Conservation (phyloP, 2,797 vertebrate genomes). For the Catharus ustulatus region DNA sequence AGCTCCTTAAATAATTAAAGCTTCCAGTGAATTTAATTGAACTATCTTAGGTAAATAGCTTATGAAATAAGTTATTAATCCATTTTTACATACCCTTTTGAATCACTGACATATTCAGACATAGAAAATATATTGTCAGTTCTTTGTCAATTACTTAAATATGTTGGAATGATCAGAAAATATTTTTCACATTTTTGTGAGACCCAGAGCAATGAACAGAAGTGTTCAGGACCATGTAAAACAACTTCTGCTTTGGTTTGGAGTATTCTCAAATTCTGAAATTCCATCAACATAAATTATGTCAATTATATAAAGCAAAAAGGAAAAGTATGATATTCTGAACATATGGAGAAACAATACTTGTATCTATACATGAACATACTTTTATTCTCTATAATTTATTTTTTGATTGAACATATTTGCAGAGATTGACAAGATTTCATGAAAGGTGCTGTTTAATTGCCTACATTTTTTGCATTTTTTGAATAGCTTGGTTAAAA, state of each 20-base stretch:
- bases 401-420: background rate
- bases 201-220: background rate
- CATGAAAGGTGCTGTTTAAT: background rate
- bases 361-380: background rate
- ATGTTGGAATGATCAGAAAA: background rate
- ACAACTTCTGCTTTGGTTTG: background rate
- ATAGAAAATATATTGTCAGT: background rate
- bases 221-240: background rate
- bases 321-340: background rate
- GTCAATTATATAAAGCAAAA: background rate
- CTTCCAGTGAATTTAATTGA: background rate
- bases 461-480: background rate
- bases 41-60: background rate
- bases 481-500: background rate
- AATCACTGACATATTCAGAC: background rate
- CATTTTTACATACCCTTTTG: background rate
- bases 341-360: background rate
- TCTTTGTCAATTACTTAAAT: background rate
- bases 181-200: background rate
- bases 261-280: background rate
- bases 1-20: background rate
- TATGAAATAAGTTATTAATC: background rate
- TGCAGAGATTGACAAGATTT: background rate
- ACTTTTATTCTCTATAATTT: background rate
- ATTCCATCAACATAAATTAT: background rate